Base-by-base conservation (phyloP, 2,797 vertebrate species). In the Cossypha polioptera region DNA sequence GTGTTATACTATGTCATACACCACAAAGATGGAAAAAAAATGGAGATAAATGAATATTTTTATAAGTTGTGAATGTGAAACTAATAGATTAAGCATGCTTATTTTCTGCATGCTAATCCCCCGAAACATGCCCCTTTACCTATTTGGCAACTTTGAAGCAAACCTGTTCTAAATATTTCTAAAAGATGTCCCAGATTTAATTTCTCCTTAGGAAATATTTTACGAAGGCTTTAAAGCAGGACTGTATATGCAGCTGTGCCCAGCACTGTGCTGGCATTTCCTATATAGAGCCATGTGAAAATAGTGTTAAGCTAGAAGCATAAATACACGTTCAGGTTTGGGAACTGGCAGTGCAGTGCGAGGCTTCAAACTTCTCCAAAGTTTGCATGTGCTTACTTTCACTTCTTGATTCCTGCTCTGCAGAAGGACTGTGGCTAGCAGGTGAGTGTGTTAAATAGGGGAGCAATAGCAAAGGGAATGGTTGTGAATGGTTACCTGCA, bases 121-220 rank as follows among this genome's bases (percentile, higher is more conserved):
- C 16, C 7, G 5, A 59, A 86, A 33, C 19, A 42, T 58, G 8
- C 18, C 33, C 7, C 11, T 83, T 66, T 25, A 61, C 33, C 35
- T 72, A 3, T 51, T 66, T 79, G 79, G 57, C 68, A 90, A 6
- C 57, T 88, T 45, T 63, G n/a, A 31, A 8, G 2, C 10, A 5
- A 85, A 45, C 33, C 17, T 84, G 3, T 73, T 66, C 33, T 66
- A 65, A 80, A 14, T 54, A 59, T 63, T 85, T 90, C 26, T 76
- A 38, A 74, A 79, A 76, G 51, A 31, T 84, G 13, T 29, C 31
- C 22, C 31, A 50, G 16, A 57, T 15, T 50, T 36, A 58, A 31
- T 14, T 92, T 86, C 21, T 92, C 16, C 12, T 81, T 81, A 36
- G 33, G 31, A 92, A 79, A n/a, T 86, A 80, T n/a, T 93, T 83